Evolutionary conservation across 2,113 vertebrate genomes (phyloP), one percentile per base, ranked within the genome.

Genomic region (Theropithecus gelada): DNA sequence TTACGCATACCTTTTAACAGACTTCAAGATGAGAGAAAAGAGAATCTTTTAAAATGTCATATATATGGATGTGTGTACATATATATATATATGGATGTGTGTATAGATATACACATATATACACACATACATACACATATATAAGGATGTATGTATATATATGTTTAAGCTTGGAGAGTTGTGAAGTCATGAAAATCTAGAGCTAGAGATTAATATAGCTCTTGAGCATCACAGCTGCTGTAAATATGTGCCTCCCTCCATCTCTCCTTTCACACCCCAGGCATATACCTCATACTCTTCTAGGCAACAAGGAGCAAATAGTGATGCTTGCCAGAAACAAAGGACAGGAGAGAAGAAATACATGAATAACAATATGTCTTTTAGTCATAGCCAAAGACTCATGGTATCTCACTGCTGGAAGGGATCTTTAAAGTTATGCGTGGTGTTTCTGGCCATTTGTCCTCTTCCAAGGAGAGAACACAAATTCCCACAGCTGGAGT

Each of bases 181-280:
- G 64, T 97, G 88, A 98, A 96, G 93, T 98, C 94, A 88, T 97
- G 57, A 98, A 98, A 98, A 85, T 85, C 85, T 72, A 84, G 97
- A 97, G 97, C 93, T 66, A 87, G 86, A 97, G 98, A 98, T 98
- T 98, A 98, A 97, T 93, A 85, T 90, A 98, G 91, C 68, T 94
- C 97, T 98, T 96, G 88, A 97, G 92, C 90, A 87, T 97, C 90
- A 94, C 32, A 97, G 45, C 87, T 98, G 96, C 96, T 97, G 94
- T 80, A 91, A 96, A 90, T 32, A 35, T 70, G 25, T 96, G 93
- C 48, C 80, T 86, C 40, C 5, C 2, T 87, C 32, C 6, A 32
- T 40, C 38, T 96, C 78, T 78, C 38, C 17, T 84, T 50, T 59
- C 22, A 18, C 30, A 12, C 35, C 9, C 68, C 5, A 4, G 8